Evolutionary conservation across 2,888 invertebrate species (phyloP), one percentile per base, ranked within the genome.

Genomic region (Eurytoma californica): DNA sequence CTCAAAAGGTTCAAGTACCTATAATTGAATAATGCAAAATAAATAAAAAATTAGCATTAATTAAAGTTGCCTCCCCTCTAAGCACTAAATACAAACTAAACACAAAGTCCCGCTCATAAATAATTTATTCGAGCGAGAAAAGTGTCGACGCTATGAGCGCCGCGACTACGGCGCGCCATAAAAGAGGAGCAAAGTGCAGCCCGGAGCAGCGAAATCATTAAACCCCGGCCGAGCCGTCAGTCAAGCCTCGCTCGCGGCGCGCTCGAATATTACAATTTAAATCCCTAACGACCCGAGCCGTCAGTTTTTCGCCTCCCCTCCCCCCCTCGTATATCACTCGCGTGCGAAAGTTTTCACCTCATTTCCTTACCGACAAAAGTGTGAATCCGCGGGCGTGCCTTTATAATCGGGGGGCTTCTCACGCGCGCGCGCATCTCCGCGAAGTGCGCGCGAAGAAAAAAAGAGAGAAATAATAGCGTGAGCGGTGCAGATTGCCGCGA

Each of bases 281-380:
- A 73, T 74, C 58, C 57, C 55, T 73, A 73, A 51, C 74, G 74
- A 74, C 51, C 51, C 28, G 47, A 70, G 39, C 30, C 63, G 73
- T 66, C 55, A 47, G 20, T 30, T 65, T 49, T 55, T 72, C 24
- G 58, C 49, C 47, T 49, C 58, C 49, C 49, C 24, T 24, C n/a
- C 55, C 4, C 39, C 51, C 20, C 74, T 51, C 60, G 14, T 65
- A 63, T 77, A 77, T 77, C 70, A 70, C 53, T 73, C 30, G 72
- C 75, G 79, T 80, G 79, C 75, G 79, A 80, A 80, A 80, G 79
- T 80, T 80, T 75, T 76, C 75, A 80, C 79, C 68, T 72, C 13
- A 75, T 80, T 75, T 63, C 72, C 75, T 75, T 80, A 67, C 70
- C 70, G 65, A 66, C 73, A 70, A 69, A 69, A 74, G 81, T 82